Conservation (phyloP, 2,888 invertebrate genomes). For the Meganola albula region DNA sequence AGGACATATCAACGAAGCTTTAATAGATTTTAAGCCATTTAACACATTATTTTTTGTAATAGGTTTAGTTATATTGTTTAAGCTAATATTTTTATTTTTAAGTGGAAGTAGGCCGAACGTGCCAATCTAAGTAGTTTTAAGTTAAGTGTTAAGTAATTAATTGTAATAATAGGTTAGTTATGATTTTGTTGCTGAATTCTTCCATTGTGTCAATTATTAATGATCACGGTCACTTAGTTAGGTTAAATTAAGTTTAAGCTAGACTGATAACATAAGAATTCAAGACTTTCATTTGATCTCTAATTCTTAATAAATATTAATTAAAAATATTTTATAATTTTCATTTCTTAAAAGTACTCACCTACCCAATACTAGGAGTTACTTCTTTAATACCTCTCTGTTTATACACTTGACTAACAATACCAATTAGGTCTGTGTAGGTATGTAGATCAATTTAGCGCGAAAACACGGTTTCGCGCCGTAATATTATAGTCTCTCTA, state of each 20-base stretch:
- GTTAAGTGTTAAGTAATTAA: constrained; percentile 13
- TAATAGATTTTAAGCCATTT: constrained; percentile 44
- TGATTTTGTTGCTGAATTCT: constrained; percentile 45
- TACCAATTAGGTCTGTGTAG: too few relatives aligned
- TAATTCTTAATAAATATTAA: constrained; percentile 59
- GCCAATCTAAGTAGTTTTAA: constrained; percentile 52
- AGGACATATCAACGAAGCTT: constrained; percentile 46
- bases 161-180: constrained; percentile 13
- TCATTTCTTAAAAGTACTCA: too few relatives aligned
- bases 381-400: too few relatives aligned
- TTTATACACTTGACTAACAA: too few relatives aligned
- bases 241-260: constrained; percentile 31
- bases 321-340: constrained; percentile 25
- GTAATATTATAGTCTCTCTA: too few relatives aligned
- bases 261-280: constrained; percentile 65
- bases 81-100: constrained; percentile 24
- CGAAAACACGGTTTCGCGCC: too few relatives aligned
- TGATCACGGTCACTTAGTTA: constrained; percentile 25
- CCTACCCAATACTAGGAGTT: too few relatives aligned
- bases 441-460: too few relatives aligned
- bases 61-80: constrained; percentile 17
- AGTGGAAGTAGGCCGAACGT: constrained; percentile 63
- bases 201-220: constrained; percentile 46
- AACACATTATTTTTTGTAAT: constrained; percentile 9
- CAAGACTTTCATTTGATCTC: constrained; percentile 77